Conservation (phyloP, 1,140 invertebrate genomes). For the Drosophila sechellia region DNA sequence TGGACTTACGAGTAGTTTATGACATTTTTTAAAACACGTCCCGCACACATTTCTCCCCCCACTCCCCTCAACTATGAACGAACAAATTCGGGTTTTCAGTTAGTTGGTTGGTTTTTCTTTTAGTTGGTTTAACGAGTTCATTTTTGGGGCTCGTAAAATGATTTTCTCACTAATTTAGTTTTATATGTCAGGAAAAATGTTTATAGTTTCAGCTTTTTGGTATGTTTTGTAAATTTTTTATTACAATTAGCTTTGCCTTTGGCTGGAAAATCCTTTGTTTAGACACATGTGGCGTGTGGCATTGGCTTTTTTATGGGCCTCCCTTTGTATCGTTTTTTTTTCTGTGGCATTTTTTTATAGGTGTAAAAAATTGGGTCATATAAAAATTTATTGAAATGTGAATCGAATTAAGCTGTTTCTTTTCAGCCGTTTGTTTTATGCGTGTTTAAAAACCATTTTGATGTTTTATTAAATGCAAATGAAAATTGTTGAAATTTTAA, state of each 20-base stretch:
- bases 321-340: slow-evolving; percentile 16
- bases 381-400: slow-evolving; percentile 62
- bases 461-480: slow-evolving; percentile 83
- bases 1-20: slow-evolving; percentile 70
- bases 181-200: slow-evolving; percentile 64
- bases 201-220: slow-evolving; percentile 67
- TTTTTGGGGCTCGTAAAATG: slow-evolving; percentile 64
- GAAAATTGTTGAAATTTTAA: slow-evolving; percentile 78
- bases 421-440: slow-evolving; percentile 32
- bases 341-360: slow-evolving; percentile 69
- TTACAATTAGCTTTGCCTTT: slow-evolving; percentile 63
- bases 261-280: slow-evolving; percentile 73
- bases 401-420: slow-evolving; percentile 60
- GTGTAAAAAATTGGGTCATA: slow-evolving; percentile 79
- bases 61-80: neutral
- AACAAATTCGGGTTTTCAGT: slow-evolving; percentile 7
- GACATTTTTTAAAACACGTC: slow-evolving; percentile 77
- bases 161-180: slow-evolving; percentile 75
- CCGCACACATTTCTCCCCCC: slow-evolving; percentile 51
- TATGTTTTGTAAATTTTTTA: slow-evolving; percentile 42
- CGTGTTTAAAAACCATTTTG: slow-evolving; percentile 51
- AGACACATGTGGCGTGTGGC: slow-evolving; percentile 71
- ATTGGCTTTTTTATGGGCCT: slow-evolving; percentile 44
- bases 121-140: slow-evolving; percentile 35
- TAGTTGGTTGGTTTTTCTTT: slow-evolving; percentile 5